Evolutionary conservation across 2,113 vertebrate genomes (phyloP), one percentile per base, ranked within the genome.

Genomic region (Atlantisia rogersi): DNA sequence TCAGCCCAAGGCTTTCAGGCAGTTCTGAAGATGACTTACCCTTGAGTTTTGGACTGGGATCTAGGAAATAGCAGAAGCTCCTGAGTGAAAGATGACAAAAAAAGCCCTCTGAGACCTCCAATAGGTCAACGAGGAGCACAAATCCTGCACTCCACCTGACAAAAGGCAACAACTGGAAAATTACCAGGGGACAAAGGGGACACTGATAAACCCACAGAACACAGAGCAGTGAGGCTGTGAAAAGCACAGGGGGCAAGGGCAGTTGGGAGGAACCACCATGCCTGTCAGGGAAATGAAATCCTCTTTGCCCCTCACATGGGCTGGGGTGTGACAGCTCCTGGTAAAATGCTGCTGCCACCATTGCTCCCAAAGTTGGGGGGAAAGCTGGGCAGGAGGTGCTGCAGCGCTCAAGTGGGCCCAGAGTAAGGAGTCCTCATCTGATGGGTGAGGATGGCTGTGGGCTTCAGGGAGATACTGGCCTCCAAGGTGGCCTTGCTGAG

Each of bases 211-310:
- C 11, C 28, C 48, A 19, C 17, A 52, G 39, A 42, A 63, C 46
- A 6, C 1, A 4, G 46, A 67, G 48, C 26, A 3, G 18, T 9
- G 37, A 4, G 5, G 65, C 75, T 90, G 17, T 0, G 0, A 29
- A 19, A 53, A 32, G 74, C 65, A 44, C 31, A 24, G 21, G 6
- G 14, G 8, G 5, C 0, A 1, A 55, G 37, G 37, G 44, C 4
- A 0, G 16, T 9, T 1, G 0, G 10, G 5, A 9, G 0, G 2
- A 40, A 56, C 40, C 15, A 53, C 18, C 22, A 8, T 39, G 26
- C 19, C 58, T 92, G 11, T 8, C 0, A 1, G 28, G 18, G n/a
- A 88, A 52, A 50, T 32, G 37, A 53, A 63, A 80, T 37, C 56
- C n/a, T 18, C 22, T 42, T 59, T 65, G 39, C 37, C 9, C 26